Percentiles rank a stretch among this genome's conserved stretches.
Evolutionary conservation across 2,113 vertebrate genomes (phyloP).

Genomic region (Aviceda subcristata): DNA sequence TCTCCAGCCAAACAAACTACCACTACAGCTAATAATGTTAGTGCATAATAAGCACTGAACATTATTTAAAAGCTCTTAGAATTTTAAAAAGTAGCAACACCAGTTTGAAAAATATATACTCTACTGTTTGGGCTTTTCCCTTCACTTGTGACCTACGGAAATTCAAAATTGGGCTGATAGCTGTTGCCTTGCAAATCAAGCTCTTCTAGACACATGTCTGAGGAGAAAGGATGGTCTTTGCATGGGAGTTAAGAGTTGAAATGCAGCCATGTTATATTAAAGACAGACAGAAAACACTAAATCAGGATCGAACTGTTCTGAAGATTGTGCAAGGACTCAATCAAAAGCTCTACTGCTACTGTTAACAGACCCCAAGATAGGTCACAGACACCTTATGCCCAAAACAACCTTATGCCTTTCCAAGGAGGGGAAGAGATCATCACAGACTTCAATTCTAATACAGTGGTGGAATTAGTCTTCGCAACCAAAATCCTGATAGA

Average conservation of each 20-base stretch:
- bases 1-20: neutral
- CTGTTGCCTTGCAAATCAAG: neutral
- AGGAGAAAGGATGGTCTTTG: neutral
- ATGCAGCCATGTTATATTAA: neutral
- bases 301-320: neutral
- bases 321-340: neutral
- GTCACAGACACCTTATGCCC: neutral
- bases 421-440: neutral
- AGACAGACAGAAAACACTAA: neutral
- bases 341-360: neutral
- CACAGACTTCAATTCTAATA: neutral
- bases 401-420: neutral
- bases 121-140: neutral
- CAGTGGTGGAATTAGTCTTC: neutral
- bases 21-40: neutral
- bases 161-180: neutral
- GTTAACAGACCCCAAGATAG: neutral
- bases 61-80: neutral
- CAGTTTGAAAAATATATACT: neutral
- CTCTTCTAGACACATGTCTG: neutral
- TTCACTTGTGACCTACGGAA: neutral
- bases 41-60: neutral
- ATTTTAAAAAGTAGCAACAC: neutral
- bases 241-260: neutral
- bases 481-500: neutral